Conservation (phyloP, 2,888 invertebrate species). For the Mylabris sibirica region DNA sequence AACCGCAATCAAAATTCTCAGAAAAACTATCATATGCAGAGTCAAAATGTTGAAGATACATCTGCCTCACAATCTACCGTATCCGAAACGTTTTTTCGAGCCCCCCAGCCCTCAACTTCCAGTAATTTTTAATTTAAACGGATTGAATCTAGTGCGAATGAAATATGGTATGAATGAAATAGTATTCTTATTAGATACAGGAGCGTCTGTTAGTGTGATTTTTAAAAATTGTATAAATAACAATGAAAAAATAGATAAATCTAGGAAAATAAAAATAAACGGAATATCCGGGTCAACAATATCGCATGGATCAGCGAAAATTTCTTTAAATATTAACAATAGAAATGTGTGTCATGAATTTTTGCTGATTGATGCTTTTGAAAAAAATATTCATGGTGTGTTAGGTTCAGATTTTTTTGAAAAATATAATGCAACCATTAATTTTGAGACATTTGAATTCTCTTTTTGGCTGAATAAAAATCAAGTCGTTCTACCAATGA, state of each 20-base stretch:
- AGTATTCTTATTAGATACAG: too few relatives aligned
- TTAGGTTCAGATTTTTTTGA: conserved; percentile 23
- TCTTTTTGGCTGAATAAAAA: conserved; percentile 18
- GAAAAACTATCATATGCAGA: too few relatives aligned
- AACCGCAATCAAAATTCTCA: too few relatives aligned
- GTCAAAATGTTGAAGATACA: too few relatives aligned
- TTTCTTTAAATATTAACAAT: conserved; percentile 18
- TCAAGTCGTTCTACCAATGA: conserved; percentile 19
- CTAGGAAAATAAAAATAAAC: conserved; percentile 13
- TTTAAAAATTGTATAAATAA: conserved; percentile 16
- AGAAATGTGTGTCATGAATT: conserved; percentile 15
- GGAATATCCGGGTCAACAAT: conserved; percentile 16
- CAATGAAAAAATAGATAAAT: conserved; percentile 10
- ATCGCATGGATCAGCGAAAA: conserved; percentile 13
- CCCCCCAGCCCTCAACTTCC: too few relatives aligned
- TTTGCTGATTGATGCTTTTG: conserved; percentile 21
- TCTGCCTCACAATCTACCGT: too few relatives aligned
- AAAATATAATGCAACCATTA: conserved; percentile 21
- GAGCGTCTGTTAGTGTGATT: too few relatives aligned
- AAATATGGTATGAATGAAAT: too few relatives aligned
- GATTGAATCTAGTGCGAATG: too few relatives aligned
- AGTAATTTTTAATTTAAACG: too few relatives aligned
- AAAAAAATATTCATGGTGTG: conserved; percentile 20
- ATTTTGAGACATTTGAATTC: conserved; percentile 17
- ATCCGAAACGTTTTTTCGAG: too few relatives aligned